A percentile compares a stretch with the other conserved stretches of the same genome.
phyloP scores from a whole-genome alignment of 2,113 vertebrate genomes.

The Pluvialis apricaria region DNA sequence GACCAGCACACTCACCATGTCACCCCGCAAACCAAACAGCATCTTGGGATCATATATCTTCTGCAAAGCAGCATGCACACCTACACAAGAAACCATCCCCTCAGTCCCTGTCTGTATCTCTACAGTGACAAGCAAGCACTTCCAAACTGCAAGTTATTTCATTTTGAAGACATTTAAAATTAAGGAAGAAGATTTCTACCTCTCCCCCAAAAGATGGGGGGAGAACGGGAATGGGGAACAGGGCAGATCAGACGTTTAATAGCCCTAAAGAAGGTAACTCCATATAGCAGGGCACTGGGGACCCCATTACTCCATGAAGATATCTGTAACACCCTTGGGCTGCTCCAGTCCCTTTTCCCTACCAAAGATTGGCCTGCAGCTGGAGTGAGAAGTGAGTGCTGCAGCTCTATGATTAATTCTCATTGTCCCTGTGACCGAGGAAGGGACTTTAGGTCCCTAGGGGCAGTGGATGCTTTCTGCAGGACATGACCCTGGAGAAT shows the following conservation, averaged over 20 bases:
- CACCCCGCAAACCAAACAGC: background rate
- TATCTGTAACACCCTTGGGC: background rate
- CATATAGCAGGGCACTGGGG: background rate
- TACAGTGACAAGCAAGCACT: background rate
- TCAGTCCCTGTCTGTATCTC: background rate
- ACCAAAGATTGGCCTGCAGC: background rate
- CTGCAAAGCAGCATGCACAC: background rate
- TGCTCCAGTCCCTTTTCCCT: background rate
- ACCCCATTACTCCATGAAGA: background rate
- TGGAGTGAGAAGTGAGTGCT: background rate
- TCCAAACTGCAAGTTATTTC: background rate
- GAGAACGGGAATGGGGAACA: background rate
- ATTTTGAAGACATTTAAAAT: background rate
- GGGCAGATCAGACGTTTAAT: background rate
- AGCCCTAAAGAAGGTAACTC: background rate
- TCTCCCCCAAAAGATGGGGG: background rate
- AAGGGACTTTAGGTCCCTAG: background rate
- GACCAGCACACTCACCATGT: rapidly evolving
- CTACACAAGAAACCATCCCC: background rate
- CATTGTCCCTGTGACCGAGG: background rate
- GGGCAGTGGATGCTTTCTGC: background rate
- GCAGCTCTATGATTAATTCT: background rate
- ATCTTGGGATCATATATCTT: background rate
- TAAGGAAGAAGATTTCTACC: background rate
- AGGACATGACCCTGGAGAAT: background rate